These are phyloP conservation scores for Cyprinodon tularosa DNA, from an alignment of 2,113 vertebrate species.

Conservation along the genomic window DNA sequence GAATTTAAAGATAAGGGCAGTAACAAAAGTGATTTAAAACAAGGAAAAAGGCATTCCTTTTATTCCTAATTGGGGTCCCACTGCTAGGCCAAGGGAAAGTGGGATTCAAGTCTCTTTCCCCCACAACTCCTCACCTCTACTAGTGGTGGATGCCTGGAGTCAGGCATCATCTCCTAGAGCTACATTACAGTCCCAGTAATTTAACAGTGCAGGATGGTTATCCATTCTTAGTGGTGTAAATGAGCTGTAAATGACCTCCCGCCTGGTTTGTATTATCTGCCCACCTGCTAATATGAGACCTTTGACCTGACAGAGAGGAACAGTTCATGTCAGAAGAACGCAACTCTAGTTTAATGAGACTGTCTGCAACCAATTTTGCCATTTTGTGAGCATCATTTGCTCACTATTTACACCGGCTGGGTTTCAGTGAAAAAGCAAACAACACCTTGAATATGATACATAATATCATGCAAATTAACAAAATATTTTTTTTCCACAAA, in stretches of 20 bases:
- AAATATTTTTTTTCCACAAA: too few relatives aligned
- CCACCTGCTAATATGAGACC: conserved; percentile 82
- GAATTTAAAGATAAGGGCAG: neutral
- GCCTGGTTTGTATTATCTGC: conserved; percentile 75
- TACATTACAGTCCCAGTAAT: conserved; percentile 59
- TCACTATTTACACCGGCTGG: too few relatives aligned
- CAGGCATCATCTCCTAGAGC: conserved; percentile 38
- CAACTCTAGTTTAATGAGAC: neutral
- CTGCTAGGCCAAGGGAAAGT: conserved; percentile 86
- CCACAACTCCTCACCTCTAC: conserved; percentile 85
- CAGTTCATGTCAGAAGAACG: neutral
- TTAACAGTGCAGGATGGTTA: conserved; percentile 69
- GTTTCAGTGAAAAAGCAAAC: neutral
- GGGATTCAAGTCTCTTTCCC: conserved; percentile 88
- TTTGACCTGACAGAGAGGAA: conserved; percentile 21
- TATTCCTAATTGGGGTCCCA: conserved; percentile 84
- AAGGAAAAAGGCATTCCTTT: neutral
- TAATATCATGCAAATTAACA: too few relatives aligned
- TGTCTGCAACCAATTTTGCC: neutral
- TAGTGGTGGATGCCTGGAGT: conserved; percentile 62
- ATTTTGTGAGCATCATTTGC: too few relatives aligned
- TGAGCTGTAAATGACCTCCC: conserved; percentile 66
- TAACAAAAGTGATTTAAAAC: neutral
- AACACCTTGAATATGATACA: neutral
- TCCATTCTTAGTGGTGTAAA: conserved; percentile 59